Base-by-base conservation (phyloP, 2,888 invertebrate species). In the Plusia festucae region DNA sequence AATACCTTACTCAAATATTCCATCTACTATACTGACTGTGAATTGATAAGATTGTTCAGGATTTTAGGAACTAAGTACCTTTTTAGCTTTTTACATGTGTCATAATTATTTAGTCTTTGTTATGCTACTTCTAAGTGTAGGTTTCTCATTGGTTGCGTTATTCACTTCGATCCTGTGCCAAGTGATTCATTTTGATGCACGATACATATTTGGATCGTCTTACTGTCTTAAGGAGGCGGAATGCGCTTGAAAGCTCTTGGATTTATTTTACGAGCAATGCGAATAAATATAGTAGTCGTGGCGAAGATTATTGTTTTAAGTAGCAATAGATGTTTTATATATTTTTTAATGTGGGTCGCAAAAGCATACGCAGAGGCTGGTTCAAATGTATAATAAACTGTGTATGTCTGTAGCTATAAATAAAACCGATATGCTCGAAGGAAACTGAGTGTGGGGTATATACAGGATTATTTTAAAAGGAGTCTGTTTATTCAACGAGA, bases 1-100 rank as follows among this genome's bases (percentile, higher is more conserved):
- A 22, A 59, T 59, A 40, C 40, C 53, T 64, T 3, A 49, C 46
- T 49, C 20, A 1, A 9, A 49, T 1, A 49, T 49, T 49, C 46
- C 11, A 16, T 11, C 46, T 16, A 8, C 7, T 9, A 7, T 18
- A 49, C 20, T 49, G 4, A 20, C 18, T 20, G n/a, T n/a, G 11
- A 3, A 8, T 49, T 20, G 11, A 18, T 20, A 49, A 49, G 46
- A 8, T 49, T 2, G 9, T 20, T 49, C 4, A 20, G 11, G 18
- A 11, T 40, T n/a, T 40, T 40, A 4, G 40, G 40, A 40, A n/a
- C n/a, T n/a, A n/a, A n/a, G n/a, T n/a, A n/a, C 3, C 40, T 15
- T 4, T 15, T 40, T 11, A 15, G 40, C 40, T 40, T 40, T 40
- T 40, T 0, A 34, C 15, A n/a, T 40, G 40, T 40, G 40, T 40